Percentiles rank a stretch among this genome's conserved stretches.
These are phyloP conservation scores for Phalacrocorax brasilianus DNA, from an alignment of 2,113 vertebrate genomes.

Conservation along the genomic window DNA sequence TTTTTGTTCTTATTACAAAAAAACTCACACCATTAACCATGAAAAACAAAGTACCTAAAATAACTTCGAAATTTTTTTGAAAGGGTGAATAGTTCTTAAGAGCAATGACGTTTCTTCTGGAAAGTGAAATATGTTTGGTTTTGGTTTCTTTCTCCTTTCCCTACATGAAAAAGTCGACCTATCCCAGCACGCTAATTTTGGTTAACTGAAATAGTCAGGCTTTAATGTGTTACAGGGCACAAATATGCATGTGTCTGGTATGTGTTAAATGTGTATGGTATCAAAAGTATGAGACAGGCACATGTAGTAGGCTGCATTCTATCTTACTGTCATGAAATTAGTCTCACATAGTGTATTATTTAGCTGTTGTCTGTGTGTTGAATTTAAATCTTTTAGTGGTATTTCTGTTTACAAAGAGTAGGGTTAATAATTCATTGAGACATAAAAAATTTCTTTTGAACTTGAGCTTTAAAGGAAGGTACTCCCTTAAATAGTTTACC, in stretches of 20 bases:
- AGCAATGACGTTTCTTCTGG: neutral
- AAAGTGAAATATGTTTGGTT: neutral
- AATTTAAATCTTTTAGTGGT: neutral
- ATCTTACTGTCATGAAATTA: neutral
- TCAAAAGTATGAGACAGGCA: neutral
- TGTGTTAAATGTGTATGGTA: neutral
- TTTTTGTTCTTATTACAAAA: neutral
- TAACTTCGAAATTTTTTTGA: neutral
- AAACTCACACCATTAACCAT: neutral
- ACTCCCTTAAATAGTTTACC: neutral
- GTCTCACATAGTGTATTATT: neutral
- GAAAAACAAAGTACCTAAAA: neutral
- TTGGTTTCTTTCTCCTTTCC: neutral
- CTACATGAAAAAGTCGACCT: neutral
- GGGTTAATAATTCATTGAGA: slow-evolving; percentile 37
- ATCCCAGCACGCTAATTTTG: neutral
- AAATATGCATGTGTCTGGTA: neutral
- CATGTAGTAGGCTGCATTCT: neutral
- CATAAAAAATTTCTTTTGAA: slow-evolving; percentile 36
- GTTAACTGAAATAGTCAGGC: neutral
- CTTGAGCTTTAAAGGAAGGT: slow-evolving; percentile 49
- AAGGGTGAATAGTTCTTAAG: neutral
- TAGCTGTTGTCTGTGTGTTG: neutral
- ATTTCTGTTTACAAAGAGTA: neutral
- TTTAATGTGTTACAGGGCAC: neutral